Evolutionary conservation across 2,888 invertebrate species (phyloP).

Genomic region (Clostera curtula): DNA sequence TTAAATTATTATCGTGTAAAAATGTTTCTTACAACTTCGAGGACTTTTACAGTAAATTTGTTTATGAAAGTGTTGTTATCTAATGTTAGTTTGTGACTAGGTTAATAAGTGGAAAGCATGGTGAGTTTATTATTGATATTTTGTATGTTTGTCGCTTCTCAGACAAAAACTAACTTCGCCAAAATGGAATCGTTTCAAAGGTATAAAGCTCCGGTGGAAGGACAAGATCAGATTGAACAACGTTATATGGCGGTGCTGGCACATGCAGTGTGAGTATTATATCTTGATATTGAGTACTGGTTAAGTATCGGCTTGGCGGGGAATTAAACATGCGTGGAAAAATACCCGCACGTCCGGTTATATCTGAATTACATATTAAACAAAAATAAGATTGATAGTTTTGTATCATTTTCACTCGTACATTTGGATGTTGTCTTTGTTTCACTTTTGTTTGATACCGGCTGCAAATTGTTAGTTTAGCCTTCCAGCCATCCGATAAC

Average conservation of each 20-base stretch:
- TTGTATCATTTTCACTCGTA: too few relatives aligned
- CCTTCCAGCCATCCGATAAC: too few relatives aligned
- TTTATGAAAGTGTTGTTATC: constrained; percentile 36
- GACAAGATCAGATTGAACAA: constrained; percentile 99
- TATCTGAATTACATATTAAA: too few relatives aligned
- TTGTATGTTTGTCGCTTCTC: constrained; percentile 52
- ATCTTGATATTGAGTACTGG: constrained; percentile 18
- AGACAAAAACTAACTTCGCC: constrained; percentile 99
- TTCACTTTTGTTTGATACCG: too few relatives aligned
- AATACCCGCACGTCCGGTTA: too few relatives aligned
- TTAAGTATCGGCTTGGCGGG: neutral
- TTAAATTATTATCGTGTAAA: constrained; percentile 45
- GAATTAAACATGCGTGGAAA: too few relatives aligned
- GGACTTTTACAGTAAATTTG: constrained; percentile 51
- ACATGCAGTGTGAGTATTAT: constrained; percentile 92
- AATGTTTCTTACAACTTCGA: constrained; percentile 50
- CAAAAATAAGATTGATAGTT: too few relatives aligned
- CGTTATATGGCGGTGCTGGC: constrained; percentile 99
- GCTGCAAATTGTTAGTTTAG: too few relatives aligned
- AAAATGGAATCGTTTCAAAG: constrained; percentile 99
- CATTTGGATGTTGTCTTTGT: too few relatives aligned
- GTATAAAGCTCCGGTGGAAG: constrained; percentile 96
- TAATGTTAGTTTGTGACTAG: constrained; percentile 51
- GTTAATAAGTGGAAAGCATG: constrained; percentile 36
- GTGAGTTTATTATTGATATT: constrained; percentile 37